Percentiles rank a stretch among this genome's conserved stretches.
phyloP scores from a whole-genome alignment of 2,797 vertebrate genomes.

The Lagodon rhomboides region DNA sequence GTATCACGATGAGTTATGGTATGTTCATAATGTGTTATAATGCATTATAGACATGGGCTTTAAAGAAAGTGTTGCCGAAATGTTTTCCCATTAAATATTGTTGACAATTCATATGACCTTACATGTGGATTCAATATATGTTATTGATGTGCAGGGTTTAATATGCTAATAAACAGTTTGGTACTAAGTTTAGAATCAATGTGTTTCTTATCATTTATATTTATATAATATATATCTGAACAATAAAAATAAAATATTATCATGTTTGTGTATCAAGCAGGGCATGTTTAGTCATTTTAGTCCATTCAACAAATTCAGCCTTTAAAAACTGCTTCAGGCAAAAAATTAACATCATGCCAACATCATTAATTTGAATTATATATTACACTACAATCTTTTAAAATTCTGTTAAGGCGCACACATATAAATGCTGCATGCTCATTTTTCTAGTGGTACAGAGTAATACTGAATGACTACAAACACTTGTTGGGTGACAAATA shows the following conservation, averaged over 20 bases:
- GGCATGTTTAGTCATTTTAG: slow-evolving; percentile 68
- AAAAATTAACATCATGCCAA: slow-evolving; percentile 39
- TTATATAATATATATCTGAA: neutral
- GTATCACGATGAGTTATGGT: too few relatives aligned
- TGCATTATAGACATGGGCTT: too few relatives aligned
- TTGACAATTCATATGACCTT: neutral
- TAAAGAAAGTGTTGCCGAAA: too few relatives aligned
- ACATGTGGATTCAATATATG: too few relatives aligned
- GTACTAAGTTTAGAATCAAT: neutral
- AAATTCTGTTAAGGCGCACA: slow-evolving; percentile 3
- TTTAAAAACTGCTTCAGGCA: slow-evolving; percentile 24
- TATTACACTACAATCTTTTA: neutral
- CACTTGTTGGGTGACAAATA: slow-evolving; percentile 20
- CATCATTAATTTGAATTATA: slow-evolving; percentile 5
- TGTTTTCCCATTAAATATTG: neutral
- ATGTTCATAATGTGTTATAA: too few relatives aligned
- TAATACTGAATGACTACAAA: slow-evolving; percentile 35
- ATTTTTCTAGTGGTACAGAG: neutral
- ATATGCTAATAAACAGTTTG: neutral
- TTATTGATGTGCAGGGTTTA: neutral
- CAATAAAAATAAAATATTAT: neutral
- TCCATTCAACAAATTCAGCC: slow-evolving; percentile 31
- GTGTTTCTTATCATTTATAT: neutral
- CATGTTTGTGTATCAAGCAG: slow-evolving; percentile 35
- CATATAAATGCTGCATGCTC: slow-evolving; percentile 69